phyloP scores from a whole-genome alignment of 2,797 vertebrate species.

The Decapterus maruadsi region DNA sequence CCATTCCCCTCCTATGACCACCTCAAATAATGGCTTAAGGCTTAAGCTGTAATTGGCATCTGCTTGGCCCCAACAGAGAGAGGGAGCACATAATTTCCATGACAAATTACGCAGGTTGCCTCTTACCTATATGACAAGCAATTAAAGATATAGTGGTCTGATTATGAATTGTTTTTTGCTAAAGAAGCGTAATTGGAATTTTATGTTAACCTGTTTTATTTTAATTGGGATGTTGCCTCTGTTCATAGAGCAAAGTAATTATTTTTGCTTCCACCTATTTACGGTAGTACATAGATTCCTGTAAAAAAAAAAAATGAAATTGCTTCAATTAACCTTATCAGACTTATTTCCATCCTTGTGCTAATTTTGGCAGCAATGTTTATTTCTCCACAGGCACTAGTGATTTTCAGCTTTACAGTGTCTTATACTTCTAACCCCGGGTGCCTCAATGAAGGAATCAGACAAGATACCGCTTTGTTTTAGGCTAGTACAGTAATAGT shows the following conservation, averaged over 20 bases:
- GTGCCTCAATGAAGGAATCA: background rate
- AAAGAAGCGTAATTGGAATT: conserved; percentile 60
- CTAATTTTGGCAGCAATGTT: conserved; percentile 12
- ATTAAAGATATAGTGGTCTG: conserved; percentile 59
- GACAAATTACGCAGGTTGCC: conserved; percentile 50
- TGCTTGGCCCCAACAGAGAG: conserved; percentile 12
- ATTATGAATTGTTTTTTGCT: conserved; percentile 62
- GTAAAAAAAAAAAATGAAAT: conserved; percentile 62
- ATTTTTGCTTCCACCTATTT: conserved; percentile 47
- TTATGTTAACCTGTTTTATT: conserved; percentile 57
- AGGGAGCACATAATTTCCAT: conserved; percentile 44
- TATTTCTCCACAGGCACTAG: conserved; percentile 1
- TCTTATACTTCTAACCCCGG: background rate
- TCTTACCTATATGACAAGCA: conserved; percentile 68
- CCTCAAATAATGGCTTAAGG: conserved; percentile 44
- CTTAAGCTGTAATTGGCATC: conserved; percentile 64
- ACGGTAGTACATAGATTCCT: conserved; percentile 11
- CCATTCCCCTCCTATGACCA: conserved; percentile 42
- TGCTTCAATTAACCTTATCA: conserved; percentile 72
- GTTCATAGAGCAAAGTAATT: conserved; percentile 71
- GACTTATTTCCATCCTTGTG: conserved; percentile 38
- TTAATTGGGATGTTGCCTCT: conserved; percentile 60
- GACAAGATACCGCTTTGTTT: background rate
- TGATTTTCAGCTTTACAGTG: background rate
- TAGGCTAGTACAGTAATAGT: background rate